These are phyloP conservation scores for Pelvicachromis taeniatus DNA, from an alignment of 2,113 vertebrate species.

Conservation along the genomic window DNA sequence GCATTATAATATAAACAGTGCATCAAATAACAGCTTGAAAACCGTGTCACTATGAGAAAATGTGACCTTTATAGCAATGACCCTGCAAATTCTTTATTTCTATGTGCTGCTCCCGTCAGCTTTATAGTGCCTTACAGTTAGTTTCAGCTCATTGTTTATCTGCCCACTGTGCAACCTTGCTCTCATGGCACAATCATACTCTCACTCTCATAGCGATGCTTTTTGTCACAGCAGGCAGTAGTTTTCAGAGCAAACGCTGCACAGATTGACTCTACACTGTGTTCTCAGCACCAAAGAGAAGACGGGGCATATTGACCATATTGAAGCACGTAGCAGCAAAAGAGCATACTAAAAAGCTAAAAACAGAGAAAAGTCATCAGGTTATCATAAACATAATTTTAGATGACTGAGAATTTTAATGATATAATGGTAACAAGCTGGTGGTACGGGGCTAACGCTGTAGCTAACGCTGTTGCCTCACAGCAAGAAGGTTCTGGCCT, in stretches of 20 bases:
- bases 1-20: neutral
- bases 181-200: neutral
- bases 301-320: neutral
- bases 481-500: neutral
- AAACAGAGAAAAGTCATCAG: neutral
- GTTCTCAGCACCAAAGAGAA: neutral
- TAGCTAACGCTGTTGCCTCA: accelerated
- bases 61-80: neutral
- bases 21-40: neutral
- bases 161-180: neutral
- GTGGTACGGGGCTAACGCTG: neutral
- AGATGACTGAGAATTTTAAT: neutral
- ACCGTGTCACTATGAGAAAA: neutral
- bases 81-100: neutral
- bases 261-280: neutral
- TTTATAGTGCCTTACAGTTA: neutral
- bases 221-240: neutral
- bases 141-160: neutral
- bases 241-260: neutral
- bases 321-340: neutral
- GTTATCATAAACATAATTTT: neutral
- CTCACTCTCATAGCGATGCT: neutral
- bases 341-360: neutral
- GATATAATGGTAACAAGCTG: neutral
- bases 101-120: neutral